These are phyloP conservation scores for Anastatus disparis DNA, from an alignment of 1,140 invertebrate genomes.

Conservation along the genomic window DNA sequence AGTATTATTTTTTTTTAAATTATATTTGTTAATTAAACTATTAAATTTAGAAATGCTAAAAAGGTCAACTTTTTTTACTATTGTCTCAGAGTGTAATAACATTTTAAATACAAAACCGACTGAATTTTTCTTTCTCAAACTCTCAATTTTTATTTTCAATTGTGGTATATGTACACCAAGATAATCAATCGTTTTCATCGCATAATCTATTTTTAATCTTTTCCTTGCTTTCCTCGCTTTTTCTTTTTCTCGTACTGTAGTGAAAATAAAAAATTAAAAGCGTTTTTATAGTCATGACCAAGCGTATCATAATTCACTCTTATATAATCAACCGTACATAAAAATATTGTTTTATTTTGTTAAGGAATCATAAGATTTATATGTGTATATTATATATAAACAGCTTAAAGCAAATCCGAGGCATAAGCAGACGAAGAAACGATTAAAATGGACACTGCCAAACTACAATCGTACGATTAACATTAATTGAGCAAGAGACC, in stretches of 20 bases:
- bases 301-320: not conserved
- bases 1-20: too few relatives aligned
- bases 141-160: too few relatives aligned
- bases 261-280: not conserved
- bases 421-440: constrained; percentile 39
- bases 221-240: not conserved
- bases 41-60: too few relatives aligned
- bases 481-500: not conserved
- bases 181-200: too few relatives aligned
- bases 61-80: too few relatives aligned
- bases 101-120: too few relatives aligned
- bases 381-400: constrained; percentile 11
- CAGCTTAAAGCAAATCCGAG: not conserved
- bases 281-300: constrained; percentile 5
- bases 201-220: too few relatives aligned
- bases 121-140: too few relatives aligned
- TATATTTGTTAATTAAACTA: too few relatives aligned
- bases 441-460: constrained; percentile 55
- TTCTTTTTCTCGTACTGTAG: not conserved
- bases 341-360: constrained; percentile 16
- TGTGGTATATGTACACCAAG: too few relatives aligned
- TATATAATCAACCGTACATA: constrained; percentile 5
- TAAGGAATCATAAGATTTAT: constrained; percentile 13
- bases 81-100: too few relatives aligned
- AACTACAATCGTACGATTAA: constrained; percentile 39